Base-by-base conservation (phyloP, 1,140 invertebrate genomes). In the Lepidurus packardi region DNA sequence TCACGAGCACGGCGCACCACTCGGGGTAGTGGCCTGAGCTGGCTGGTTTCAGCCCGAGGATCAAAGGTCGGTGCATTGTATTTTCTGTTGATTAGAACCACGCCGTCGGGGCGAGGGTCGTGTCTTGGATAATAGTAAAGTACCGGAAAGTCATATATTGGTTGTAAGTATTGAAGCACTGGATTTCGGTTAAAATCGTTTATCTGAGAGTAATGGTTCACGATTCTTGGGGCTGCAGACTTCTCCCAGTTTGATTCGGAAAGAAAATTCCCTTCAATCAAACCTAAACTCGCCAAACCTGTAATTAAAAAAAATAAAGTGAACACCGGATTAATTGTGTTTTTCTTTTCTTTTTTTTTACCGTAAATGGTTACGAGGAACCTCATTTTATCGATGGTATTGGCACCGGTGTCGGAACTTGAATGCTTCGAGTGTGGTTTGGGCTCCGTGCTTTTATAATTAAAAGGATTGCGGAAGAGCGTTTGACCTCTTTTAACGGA, bases 131-230 rank as follows among this genome's bases (percentile, higher is more conserved):
- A 65, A 3, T 65, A 65, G 21, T 65, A 65, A 65, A 65, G 16
- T 7, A 65, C 13, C 53, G 53, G 53, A 7, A 65, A 65, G n/a
- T 65, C 53, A 21, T 65, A 65, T 7, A 65, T 65, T 16, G 53
- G 53, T 7, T n/a, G 7, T 65, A 65, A 16, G 53, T 65, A 11
- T 65, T 65, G 53, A 9, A 65, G 53, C 53, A 65, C 53, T 7
- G 53, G 53, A 65, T 65, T 65, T 21, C 53, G 53, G 53, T 65
- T 65, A 21, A 65, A 13, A 65, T 65, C n/a, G 53, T 65, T 65
- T n/a, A 65, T 7, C 16, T 65, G 21, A 7, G 13, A n/a, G 21
- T 65, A n/a, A 21, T 16, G 53, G 53, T 65, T 65, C 53, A 65
- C 53, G 16, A 65, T 65, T 65, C 53, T 13, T n/a, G 53, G 13